Percentiles rank a stretch among this genome's conserved stretches.
phyloP scores from a whole-genome alignment of 2,113 vertebrate species.

The Bambusicola thoracicus region DNA sequence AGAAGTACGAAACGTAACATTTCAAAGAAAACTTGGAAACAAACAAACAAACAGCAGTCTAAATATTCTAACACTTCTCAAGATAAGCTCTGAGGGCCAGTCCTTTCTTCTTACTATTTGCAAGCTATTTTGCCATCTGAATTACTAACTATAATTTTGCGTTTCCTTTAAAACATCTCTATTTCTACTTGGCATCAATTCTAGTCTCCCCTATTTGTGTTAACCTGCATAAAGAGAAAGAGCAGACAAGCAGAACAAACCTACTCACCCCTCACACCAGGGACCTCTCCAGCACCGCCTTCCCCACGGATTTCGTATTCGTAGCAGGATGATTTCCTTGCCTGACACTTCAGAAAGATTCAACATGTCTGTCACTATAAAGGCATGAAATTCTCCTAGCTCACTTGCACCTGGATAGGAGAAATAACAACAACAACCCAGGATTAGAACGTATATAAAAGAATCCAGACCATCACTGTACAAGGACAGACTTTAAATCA shows the following conservation, averaged over 20 bases:
- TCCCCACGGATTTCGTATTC: slow-evolving; percentile 94
- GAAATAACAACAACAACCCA: not conserved
- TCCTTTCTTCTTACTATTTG: not conserved
- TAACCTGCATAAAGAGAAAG: not conserved
- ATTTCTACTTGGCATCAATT: not conserved
- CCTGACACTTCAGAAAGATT: slow-evolving; percentile 75
- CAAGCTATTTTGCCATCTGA: not conserved
- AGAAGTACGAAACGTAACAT: not conserved
- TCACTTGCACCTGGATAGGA: slow-evolving; percentile 78
- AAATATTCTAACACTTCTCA: not conserved
- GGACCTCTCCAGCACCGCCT: slow-evolving; percentile 88
- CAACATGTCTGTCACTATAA: slow-evolving; percentile 85
- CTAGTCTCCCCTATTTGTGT: not conserved
- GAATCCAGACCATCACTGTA: not conserved
- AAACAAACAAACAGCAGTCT: not conserved
- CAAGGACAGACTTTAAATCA: not conserved
- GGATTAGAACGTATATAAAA: not conserved
- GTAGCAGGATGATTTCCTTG: slow-evolving; percentile 79
- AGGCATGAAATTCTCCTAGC: slow-evolving; percentile 89
- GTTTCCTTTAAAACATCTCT: not conserved
- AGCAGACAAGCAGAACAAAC: not conserved
- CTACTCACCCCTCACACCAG: slow-evolving; percentile 86
- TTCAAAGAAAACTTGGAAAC: not conserved
- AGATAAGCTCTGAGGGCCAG: not conserved
- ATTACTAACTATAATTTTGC: not conserved